A percentile compares a stretch with the other conserved stretches of the same genome.
Evolutionary conservation across 2,797 vertebrate species (phyloP).

Genomic region (Xenentodon cancila): DNA sequence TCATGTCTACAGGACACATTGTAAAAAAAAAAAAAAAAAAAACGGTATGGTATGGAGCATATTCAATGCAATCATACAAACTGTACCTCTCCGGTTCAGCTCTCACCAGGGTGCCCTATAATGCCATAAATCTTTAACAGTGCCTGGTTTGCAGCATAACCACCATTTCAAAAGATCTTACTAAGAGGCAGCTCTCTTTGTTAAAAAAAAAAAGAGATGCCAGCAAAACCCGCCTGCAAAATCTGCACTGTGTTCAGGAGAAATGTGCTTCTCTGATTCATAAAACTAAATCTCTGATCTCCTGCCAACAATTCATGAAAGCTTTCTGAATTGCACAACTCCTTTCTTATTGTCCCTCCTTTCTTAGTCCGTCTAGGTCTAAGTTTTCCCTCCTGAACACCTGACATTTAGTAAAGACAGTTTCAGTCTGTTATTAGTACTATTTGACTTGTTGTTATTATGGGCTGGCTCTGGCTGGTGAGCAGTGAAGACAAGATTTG

Average conservation of each 20-base stretch:
- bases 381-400: no score
- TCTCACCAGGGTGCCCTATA: constrained; percentile 19
- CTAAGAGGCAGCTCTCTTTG: no score
- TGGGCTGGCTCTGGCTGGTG: no score
- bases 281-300: constrained; percentile 55
- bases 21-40: no score
- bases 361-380: no score
- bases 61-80: constrained; percentile 21
- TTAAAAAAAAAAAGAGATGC: neutral
- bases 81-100: constrained; percentile 26
- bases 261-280: constrained; percentile 36
- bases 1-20: no score
- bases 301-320: constrained; percentile 55
- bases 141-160: constrained; percentile 23
- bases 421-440: no score
- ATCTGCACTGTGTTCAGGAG: constrained; percentile 29
- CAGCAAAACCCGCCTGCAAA: constrained; percentile 14
- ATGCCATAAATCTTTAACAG: constrained; percentile 31
- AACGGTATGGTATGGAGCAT: constrained; percentile 22
- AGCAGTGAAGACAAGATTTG: no score
- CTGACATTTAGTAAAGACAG: no score
- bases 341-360: no score
- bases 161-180: constrained; percentile 35
- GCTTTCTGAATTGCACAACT: constrained; percentile 58
- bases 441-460: no score